These are phyloP conservation scores for Nasua narica DNA, from an alignment of 2,797 vertebrate species.

Conservation along the genomic window DNA sequence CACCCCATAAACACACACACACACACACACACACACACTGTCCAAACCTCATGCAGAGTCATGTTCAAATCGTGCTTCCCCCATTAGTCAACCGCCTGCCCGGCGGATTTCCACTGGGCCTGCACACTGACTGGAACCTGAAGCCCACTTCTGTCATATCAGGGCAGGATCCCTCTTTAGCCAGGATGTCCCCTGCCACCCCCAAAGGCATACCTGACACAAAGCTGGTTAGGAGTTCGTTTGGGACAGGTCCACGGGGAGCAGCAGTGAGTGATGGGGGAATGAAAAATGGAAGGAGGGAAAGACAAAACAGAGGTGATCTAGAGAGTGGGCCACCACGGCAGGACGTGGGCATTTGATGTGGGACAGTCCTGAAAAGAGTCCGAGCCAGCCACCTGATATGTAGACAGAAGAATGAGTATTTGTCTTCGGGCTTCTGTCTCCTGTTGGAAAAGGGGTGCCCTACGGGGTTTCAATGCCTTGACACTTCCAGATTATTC, in stretches of 20 bases:
- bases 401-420: neutral
- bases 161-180: neutral
- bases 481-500: neutral
- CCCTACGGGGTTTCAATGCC: neutral
- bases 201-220: neutral
- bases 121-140: neutral
- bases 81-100: neutral
- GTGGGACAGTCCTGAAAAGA: neutral
- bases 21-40: too few relatives aligned
- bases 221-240: neutral
- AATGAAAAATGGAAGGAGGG: neutral
- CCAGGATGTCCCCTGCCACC: neutral
- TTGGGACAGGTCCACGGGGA: neutral
- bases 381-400: neutral
- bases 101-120: neutral
- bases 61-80: neutral
- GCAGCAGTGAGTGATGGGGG: neutral
- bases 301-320: neutral
- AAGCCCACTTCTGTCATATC: neutral
- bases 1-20: neutral
- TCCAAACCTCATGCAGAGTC: neutral
- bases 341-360: accelerated
- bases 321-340: accelerated
- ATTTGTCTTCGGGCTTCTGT: neutral
- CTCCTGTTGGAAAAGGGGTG: neutral